Evolutionary conservation across 2,113 vertebrate genomes (phyloP).

Genomic region (Ctenodactylus gundi): DNA sequence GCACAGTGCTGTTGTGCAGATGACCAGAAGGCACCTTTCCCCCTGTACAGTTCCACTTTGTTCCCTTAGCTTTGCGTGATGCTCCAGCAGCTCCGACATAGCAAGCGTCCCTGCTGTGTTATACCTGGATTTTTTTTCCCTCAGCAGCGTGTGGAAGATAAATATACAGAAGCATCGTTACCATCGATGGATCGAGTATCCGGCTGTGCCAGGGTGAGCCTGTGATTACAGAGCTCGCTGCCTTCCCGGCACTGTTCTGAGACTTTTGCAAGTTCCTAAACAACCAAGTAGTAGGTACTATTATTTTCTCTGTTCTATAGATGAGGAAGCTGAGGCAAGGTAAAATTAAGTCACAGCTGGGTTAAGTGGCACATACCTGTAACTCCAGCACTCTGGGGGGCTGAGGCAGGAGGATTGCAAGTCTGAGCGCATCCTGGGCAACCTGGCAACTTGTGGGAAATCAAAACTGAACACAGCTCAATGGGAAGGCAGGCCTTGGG

Average conservation of each 20-base stretch:
- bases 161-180: fast-evolving
- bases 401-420: no score
- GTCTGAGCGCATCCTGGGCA: no score
- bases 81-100: not conserved
- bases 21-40: not conserved
- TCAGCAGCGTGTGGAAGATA: not conserved
- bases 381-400: no score
- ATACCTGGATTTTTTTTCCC: not conserved
- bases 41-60: not conserved
- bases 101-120: not conserved
- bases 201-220: fast-evolving
- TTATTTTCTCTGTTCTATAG: not conserved
- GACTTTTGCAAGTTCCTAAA: not conserved
- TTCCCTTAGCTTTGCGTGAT: not conserved
- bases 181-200: not conserved
- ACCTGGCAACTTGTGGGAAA: no score
- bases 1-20: not conserved
- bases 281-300: not conserved
- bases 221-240: not conserved
- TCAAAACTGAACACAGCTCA: no score
- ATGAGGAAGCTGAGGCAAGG: not conserved
- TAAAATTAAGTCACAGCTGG: not conserved
- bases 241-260: not conserved
- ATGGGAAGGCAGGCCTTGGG: no score
- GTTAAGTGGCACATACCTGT: no score